Percentiles rank a stretch among this genome's conserved stretches.
Conservation (phyloP, 1,140 invertebrate species). For the Cylas formicarius region DNA sequence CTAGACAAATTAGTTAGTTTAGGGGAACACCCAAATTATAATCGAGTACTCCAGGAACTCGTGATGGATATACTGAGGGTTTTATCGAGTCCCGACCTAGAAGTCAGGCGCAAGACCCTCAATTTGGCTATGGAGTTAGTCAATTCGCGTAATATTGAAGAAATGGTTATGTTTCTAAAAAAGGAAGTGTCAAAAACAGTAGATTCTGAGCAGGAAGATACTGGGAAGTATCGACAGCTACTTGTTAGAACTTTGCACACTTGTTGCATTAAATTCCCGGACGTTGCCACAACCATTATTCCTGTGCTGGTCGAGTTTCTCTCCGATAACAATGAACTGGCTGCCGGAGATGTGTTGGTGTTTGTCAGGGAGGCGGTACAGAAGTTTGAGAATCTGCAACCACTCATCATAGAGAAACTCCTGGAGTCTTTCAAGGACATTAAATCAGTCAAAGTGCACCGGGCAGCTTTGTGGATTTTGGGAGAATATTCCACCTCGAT, state of each 20-base stretch:
- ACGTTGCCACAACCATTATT: constrained; percentile 89
- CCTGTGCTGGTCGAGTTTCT: constrained; percentile 94
- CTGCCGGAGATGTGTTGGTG: constrained; percentile 88
- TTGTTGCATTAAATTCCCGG: constrained; percentile 96
- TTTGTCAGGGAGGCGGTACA: constrained; percentile 94
- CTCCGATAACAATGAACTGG: constrained; percentile 89
- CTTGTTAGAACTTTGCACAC: constrained; percentile 91
- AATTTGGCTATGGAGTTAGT: constrained; percentile 86
- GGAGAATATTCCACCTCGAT: constrained; percentile 85
- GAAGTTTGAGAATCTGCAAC: constrained; percentile 75
- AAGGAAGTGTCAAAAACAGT: constrained; percentile 88
- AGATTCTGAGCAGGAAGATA: constrained; percentile 79
- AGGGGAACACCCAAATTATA: constrained; percentile 78
- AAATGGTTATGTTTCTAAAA: constrained; percentile 90
- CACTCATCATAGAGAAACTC: constrained; percentile 74
- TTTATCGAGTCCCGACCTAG: constrained; percentile 86
- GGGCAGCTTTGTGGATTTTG: constrained; percentile 95
- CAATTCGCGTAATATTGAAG: constrained; percentile 87
- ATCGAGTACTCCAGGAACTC: constrained; percentile 90
- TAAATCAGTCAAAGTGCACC: constrained; percentile 77
- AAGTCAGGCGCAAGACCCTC: constrained; percentile 80
- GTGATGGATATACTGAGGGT: constrained; percentile 98
- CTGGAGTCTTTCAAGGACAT: constrained; percentile 78
- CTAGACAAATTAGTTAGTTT: constrained; percentile 88
- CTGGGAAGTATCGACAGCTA: constrained; percentile 91